Conservation (phyloP, 2,113 vertebrate species). For the Catharus fuscescens region DNA sequence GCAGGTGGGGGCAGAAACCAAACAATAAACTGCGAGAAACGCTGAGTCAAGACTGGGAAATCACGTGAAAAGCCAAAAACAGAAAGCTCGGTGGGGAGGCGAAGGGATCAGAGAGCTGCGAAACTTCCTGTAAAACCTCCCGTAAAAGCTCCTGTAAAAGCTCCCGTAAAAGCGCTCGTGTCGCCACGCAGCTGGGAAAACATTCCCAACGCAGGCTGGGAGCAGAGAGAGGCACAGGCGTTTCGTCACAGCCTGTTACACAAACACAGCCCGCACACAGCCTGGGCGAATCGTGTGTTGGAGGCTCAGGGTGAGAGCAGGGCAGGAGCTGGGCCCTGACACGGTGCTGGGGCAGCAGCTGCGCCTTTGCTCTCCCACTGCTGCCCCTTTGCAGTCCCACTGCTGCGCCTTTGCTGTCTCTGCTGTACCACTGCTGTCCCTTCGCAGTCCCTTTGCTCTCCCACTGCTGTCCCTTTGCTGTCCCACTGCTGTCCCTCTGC, state of each 20-base stretch:
- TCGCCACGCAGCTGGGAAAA: not conserved
- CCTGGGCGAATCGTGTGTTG: fast-evolving
- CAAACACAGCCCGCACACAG: fast-evolving
- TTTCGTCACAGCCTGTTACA: not conserved
- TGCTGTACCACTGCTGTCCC: no score
- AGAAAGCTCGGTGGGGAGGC: not conserved
- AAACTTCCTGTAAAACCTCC: not conserved
- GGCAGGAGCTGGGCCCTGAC: not conserved
- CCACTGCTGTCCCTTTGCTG: no score
- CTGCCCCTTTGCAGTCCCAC: no score
- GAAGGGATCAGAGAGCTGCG: not conserved
- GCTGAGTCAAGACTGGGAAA: slow-evolving; percentile 70
- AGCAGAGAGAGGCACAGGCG: fast-evolving
- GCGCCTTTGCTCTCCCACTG: not conserved
- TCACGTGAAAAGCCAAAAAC: slow-evolving; percentile 60
- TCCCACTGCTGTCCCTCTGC: no score
- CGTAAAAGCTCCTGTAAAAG: not conserved
- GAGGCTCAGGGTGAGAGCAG: fast-evolving
- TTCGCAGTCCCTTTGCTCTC: no score
- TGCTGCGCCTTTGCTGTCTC: no score
- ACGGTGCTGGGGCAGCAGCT: fast-evolving
- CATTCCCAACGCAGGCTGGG: not conserved
- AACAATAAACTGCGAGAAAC: slow-evolving; percentile 64
- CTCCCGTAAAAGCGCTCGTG: not conserved
- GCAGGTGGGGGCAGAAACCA: slow-evolving; percentile 70